These are phyloP conservation scores for Hypselothyrea guttata DNA, from an alignment of 2,888 invertebrate species.

Conservation along the genomic window DNA sequence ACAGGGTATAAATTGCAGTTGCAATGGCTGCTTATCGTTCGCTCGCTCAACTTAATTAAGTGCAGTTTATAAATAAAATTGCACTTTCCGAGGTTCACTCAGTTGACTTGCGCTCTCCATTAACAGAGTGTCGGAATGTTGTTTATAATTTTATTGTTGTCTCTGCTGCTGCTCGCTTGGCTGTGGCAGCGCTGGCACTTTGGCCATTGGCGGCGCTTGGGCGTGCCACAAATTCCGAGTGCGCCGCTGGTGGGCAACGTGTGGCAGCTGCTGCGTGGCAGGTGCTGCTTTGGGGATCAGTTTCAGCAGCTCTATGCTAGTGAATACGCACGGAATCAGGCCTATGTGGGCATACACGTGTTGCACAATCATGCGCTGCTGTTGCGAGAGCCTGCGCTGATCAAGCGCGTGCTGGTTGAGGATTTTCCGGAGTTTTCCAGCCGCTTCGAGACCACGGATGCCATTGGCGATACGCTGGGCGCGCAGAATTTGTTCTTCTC, in stretches of 20 bases:
- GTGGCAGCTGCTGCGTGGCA: conserved; percentile 70
- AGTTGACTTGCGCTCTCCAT: conserved; percentile 13
- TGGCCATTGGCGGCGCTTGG: conserved; percentile 72
- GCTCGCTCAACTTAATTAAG: neutral
- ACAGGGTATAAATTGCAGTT: no score
- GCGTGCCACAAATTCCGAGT: conserved; percentile 75
- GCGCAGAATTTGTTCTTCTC: conserved; percentile 81
- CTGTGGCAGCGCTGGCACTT: conserved; percentile 79
- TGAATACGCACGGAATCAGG: conserved; percentile 15
- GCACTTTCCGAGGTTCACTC: neutral
- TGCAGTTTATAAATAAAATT: neutral
- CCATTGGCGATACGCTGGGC: conserved; percentile 80
- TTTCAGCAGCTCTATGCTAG: conserved; percentile 79
- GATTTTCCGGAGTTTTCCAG: conserved; percentile 82
- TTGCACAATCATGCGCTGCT: conserved; percentile 82
- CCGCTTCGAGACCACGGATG: conserved; percentile 72
- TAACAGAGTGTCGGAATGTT: conserved; percentile 9
- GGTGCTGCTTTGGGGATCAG: conserved; percentile 74
- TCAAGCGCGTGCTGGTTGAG: conserved; percentile 82
- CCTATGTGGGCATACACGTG: conserved; percentile 81
- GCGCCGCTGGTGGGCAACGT: conserved; percentile 82
- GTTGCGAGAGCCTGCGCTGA: conserved; percentile 81
- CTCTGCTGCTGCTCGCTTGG: conserved; percentile 32
- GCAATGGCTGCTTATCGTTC: conserved; percentile 24
- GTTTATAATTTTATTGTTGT: conserved; percentile 12